Base-by-base conservation (phyloP, 1,140 invertebrate genomes). In the Brachionus sp. region DNA sequence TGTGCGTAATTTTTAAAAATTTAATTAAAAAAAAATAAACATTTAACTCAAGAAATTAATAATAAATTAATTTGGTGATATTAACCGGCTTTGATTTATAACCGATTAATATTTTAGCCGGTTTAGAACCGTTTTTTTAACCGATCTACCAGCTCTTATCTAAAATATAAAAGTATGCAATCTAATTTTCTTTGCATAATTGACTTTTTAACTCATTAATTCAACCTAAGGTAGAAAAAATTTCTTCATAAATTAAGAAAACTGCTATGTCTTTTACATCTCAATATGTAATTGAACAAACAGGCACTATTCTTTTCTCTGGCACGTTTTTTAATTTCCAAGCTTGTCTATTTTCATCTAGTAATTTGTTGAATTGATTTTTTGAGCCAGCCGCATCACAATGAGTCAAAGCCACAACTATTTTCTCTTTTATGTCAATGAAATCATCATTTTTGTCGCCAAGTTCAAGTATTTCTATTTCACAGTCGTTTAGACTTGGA, bases 221-320 rank as follows among this genome's bases (percentile, higher is more conserved):
- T n/a, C n/a, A n/a, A n/a, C n/a, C n/a, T n/a, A n/a, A n/a, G n/a
- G n/a, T n/a, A n/a, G n/a, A n/a, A n/a, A n/a, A n/a, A n/a, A n/a
- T n/a, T n/a, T n/a, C n/a, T n/a, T n/a, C n/a, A n/a, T n/a, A n/a
- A n/a, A n/a, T n/a, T n/a, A n/a, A n/a, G n/a, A n/a, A n/a, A n/a
- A n/a, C n/a, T n/a, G n/a, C n/a, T n/a, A n/a, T n/a, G n/a, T n/a
- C n/a, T n/a, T n/a, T n/a, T n/a, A n/a, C n/a, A n/a, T n/a, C n/a
- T n/a, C n/a, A n/a, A n/a, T n/a, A n/a, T n/a, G n/a, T n/a, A 7
- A 70, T 37, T 25, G 70, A 75, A 46, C 70, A 75, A 12, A 75
- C 70, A 23, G 70, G 70, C 6, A 75, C 5, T 10, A 75, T 44
- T 44, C 70, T 42, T 10, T 42, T 5, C 42, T 75, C 39, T 4